Percentiles rank a stretch among this genome's conserved stretches.
phyloP scores from a whole-genome alignment of 2,888 invertebrate species.

The Heliconius erato region DNA sequence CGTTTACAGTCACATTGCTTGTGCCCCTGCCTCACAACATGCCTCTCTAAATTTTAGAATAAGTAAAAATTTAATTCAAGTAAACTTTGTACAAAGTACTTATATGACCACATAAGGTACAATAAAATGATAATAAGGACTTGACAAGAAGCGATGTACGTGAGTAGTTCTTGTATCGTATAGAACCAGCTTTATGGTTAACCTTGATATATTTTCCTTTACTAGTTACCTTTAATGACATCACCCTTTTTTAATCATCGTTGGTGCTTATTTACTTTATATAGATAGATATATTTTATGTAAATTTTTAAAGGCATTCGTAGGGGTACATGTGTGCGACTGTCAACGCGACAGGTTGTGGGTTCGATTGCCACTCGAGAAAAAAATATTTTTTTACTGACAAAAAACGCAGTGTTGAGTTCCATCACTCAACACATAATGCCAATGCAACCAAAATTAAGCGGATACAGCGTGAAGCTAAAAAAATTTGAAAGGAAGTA shows the following conservation, averaged over 20 bases:
- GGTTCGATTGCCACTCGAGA: too few species aligned
- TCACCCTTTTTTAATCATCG: slow-evolving; percentile 30
- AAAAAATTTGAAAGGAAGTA: neutral
- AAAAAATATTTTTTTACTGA: too few species aligned
- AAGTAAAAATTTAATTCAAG: neutral
- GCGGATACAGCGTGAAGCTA: too few species aligned
- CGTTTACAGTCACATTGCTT: too few species aligned
- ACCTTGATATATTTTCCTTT: slow-evolving; percentile 39
- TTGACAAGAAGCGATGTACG: slow-evolving; percentile 5
- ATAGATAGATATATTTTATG: neutral
- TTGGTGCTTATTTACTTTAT: neutral
- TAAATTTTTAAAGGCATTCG: too few species aligned
- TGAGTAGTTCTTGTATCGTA: slow-evolving; percentile 20
- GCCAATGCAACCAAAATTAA: too few species aligned
- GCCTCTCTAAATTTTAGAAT: neutral
- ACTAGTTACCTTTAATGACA: slow-evolving; percentile 41
- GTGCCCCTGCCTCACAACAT: too few species aligned
- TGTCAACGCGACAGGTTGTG: too few species aligned
- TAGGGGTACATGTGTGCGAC: too few species aligned
- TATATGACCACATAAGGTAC: neutral
- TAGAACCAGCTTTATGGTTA: slow-evolving; percentile 18
- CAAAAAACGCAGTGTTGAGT: too few species aligned
- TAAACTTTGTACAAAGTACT: neutral
- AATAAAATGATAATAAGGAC: slow-evolving; percentile 1
- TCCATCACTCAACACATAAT: too few species aligned